Evolutionary conservation across 2,113 vertebrate genomes (phyloP).

Genomic region (Callopanchax toddi): DNA sequence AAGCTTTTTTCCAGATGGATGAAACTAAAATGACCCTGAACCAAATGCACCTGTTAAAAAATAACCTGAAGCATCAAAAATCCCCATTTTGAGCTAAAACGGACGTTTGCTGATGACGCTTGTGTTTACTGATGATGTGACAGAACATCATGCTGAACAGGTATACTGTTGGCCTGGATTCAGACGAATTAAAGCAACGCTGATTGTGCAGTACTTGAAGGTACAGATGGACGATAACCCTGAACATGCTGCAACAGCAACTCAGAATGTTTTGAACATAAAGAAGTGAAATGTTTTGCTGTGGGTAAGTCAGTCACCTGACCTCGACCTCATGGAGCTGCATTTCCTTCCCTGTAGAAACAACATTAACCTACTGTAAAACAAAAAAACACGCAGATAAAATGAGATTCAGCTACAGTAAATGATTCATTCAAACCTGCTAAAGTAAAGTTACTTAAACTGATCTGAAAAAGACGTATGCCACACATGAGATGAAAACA

Average conservation of each 20-base stretch:
- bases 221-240: neutral
- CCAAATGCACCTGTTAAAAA: no score
- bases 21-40: no score
- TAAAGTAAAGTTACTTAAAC: neutral
- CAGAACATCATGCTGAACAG: neutral
- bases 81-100: neutral
- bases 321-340: neutral
- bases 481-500: neutral
- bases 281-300: neutral
- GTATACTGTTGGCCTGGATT: neutral
- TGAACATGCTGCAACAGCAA: neutral
- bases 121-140: neutral
- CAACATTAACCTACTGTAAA: neutral
- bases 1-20: no score
- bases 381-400: neutral
- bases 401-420: neutral
- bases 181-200: neutral
- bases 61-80: neutral
- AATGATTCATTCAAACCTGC: neutral
- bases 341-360: neutral
- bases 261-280: neutral
- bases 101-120: neutral
- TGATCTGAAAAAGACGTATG: neutral
- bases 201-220: neutral
- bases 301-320: neutral